Conservation (phyloP, 2,113 vertebrate genomes). For the Antennarius striatus region DNA sequence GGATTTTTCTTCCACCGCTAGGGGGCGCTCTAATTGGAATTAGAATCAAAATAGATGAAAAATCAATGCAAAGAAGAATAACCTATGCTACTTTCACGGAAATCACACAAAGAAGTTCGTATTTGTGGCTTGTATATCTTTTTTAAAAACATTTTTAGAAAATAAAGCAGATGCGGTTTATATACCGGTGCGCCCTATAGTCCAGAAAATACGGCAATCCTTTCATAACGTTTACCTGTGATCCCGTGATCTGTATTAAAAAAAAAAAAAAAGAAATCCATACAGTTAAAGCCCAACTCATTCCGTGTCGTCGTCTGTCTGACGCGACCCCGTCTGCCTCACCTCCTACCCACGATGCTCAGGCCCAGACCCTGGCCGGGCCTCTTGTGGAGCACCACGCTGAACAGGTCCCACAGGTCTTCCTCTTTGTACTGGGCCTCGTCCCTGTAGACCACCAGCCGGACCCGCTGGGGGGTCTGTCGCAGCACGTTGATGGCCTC, state of each 20-base stretch:
- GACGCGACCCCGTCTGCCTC: neutral
- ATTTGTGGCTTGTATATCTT: too few species aligned
- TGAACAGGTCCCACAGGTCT: constrained; percentile 90
- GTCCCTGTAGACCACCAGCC: constrained; percentile 89
- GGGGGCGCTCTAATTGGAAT: too few species aligned
- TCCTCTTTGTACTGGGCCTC: constrained; percentile 96
- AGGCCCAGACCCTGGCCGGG: constrained; percentile 91
- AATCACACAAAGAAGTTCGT: too few species aligned
- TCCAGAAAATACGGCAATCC: neutral
- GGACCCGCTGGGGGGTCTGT: constrained; percentile 91
- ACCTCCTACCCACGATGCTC: constrained; percentile 97
- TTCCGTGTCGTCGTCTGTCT: too few species aligned
- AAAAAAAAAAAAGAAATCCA: neutral
- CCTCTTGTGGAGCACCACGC: constrained; percentile 89
- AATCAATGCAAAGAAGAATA: too few species aligned
- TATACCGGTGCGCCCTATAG: too few species aligned
- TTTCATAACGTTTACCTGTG: constrained; percentile 58
- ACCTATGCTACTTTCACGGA: too few species aligned
- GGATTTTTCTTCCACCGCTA: too few species aligned
- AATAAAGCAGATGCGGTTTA: neutral
- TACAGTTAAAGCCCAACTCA: too few species aligned
- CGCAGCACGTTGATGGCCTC: constrained; percentile 96
- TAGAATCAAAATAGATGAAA: too few species aligned
- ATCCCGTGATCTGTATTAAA: constrained; percentile 64
- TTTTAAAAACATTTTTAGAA: too few species aligned